Percentiles rank a stretch among this genome's conserved stretches.
These are phyloP conservation scores for Ips typographus DNA, from an alignment of 1,140 invertebrate species.

Conservation along the genomic window DNA sequence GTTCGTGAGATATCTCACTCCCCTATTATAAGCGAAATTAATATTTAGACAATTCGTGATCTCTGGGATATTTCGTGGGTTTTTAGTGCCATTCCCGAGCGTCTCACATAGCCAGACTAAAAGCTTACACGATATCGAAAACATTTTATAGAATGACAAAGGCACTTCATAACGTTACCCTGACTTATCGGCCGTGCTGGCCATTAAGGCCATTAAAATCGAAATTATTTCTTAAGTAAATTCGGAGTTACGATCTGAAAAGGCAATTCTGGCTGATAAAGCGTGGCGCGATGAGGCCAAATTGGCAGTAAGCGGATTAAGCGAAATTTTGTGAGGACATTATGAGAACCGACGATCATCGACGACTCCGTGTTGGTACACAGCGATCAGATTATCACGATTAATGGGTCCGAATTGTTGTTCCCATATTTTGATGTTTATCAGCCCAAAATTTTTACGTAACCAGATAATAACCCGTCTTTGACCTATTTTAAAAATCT, in stretches of 20 bases:
- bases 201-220: slow-evolving; percentile 39
- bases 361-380: slow-evolving; percentile 17
- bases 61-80: neutral
- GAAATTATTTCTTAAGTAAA: slow-evolving; percentile 39
- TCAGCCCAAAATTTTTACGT: too few species aligned
- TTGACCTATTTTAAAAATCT: too few species aligned
- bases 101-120: slow-evolving; percentile 24
- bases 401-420: slow-evolving; percentile 14
- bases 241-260: slow-evolving; percentile 37
- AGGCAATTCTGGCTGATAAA: slow-evolving; percentile 36
- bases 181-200: slow-evolving; percentile 32
- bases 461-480: too few species aligned
- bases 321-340: slow-evolving; percentile 26
- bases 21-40: too few species aligned
- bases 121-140: slow-evolving; percentile 32
- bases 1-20: neutral
- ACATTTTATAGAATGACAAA: slow-evolving; percentile 37
- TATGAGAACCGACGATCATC: slow-evolving; percentile 18
- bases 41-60: too few species aligned
- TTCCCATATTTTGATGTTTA: too few species aligned
- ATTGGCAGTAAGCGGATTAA: slow-evolving; percentile 39
- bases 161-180: slow-evolving; percentile 35
- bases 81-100: too few species aligned
- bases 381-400: slow-evolving; percentile 5
- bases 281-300: slow-evolving; percentile 28